Evolutionary conservation across 2,888 invertebrate species (phyloP).

Genomic region (Dryocosmus kuriphilus): DNA sequence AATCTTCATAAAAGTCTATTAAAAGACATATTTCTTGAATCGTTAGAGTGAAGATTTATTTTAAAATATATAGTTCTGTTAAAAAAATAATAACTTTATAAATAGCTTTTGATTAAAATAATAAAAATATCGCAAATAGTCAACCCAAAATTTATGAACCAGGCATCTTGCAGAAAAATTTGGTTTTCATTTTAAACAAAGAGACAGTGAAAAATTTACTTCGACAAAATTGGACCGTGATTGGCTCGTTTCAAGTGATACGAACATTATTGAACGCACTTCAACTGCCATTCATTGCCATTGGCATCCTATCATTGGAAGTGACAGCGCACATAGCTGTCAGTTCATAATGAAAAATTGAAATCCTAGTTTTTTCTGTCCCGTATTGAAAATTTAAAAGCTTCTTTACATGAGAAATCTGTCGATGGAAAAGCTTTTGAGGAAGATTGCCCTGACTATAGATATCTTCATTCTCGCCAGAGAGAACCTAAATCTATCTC

Average conservation of each 20-base stretch:
- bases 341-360: background rate
- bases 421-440: background rate
- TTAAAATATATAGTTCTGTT: too few relatives aligned
- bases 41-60: too few relatives aligned
- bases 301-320: background rate
- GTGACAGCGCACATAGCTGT: background rate
- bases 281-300: background rate
- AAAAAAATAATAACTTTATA: too few relatives aligned
- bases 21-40: too few relatives aligned
- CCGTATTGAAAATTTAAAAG: background rate
- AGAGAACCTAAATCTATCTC: constrained; percentile 7
- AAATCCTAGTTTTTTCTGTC: background rate
- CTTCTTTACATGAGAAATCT: background rate
- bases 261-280: background rate
- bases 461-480: background rate
- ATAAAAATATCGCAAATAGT: too few relatives aligned
- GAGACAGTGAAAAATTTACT: background rate
- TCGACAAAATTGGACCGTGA: background rate
- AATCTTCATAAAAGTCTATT: too few relatives aligned
- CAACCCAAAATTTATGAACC: too few relatives aligned
- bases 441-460: constrained; percentile 3
- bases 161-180: too few relatives aligned
- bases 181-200: background rate
- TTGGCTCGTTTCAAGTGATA: background rate
- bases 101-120: too few relatives aligned